Evolutionary conservation across 2,113 vertebrate species (phyloP).

Genomic region (Pongo abelii): DNA sequence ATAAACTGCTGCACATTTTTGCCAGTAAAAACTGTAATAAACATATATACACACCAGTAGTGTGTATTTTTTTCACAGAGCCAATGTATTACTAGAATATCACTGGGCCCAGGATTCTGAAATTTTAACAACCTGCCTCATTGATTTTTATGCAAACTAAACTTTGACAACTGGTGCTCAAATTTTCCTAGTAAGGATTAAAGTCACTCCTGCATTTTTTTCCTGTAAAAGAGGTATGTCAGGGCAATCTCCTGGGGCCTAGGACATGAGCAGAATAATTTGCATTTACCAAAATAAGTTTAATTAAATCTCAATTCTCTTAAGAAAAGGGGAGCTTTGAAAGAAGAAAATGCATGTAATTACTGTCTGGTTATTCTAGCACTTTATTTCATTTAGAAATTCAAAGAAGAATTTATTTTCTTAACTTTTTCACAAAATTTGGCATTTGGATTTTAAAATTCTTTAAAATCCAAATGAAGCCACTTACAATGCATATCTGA

Average conservation of each 20-base stretch:
- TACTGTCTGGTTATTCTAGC: slow-evolving; percentile 45
- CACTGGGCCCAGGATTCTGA: background rate
- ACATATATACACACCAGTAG: background rate
- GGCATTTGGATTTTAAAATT: background rate
- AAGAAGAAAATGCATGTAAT: slow-evolving; percentile 48
- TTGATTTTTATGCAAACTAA: slow-evolving; percentile 7
- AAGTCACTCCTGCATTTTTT: background rate
- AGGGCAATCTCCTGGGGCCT: background rate
- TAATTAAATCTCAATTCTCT: slow-evolving; percentile 74
- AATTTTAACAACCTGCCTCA: slow-evolving; percentile 5
- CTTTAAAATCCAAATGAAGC: background rate
- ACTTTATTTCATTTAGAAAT: slow-evolving; percentile 62
- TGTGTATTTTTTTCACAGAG: background rate
- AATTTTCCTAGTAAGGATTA: background rate
- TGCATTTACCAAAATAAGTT: slow-evolving; percentile 56
- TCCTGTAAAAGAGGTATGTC: background rate
- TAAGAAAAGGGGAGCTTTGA: slow-evolving; percentile 60
- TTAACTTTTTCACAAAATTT: slow-evolving; percentile 15
- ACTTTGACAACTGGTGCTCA: background rate
- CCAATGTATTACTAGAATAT: background rate
- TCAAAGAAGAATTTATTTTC: background rate
- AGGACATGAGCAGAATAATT: slow-evolving; percentile 34
- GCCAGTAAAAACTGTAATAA: background rate
- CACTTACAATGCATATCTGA: background rate
- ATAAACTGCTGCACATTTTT: background rate